Base-by-base conservation (phyloP, 1,140 invertebrate genomes). In the Drosophila santomea region DNA sequence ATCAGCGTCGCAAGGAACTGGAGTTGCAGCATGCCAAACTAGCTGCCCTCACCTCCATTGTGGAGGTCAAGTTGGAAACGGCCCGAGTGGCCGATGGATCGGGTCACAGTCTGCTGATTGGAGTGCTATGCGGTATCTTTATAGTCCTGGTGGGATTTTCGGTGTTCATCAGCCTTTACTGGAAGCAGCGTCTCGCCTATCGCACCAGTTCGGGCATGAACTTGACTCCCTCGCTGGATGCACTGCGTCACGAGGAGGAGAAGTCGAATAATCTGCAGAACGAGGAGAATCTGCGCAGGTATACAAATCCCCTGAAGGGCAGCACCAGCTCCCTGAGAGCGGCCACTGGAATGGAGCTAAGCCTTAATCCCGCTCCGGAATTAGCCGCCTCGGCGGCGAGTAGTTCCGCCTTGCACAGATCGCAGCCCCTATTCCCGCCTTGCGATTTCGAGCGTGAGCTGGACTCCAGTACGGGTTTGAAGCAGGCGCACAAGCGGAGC, bases 261-360 rank as follows among this genome's bases (percentile, higher is more conserved):
- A 97, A 97, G 84, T 96, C 96, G 0, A 97, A 97, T 83, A 98
- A 98, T 91, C 93, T 97, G 44, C 97, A 97, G 90, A 97, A 97
- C 91, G 97, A 98, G 89, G 97, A 98, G 92, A 97, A 98, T 81
- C 93, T 97, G 23, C 94, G 97, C 39, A 92, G 95, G 94, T 93
- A 94, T 77, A 93, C 94, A 36, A 94, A 94, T 91, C 94, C 94
- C 0, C 60, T 93, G 0, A 93, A 93, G 45, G 92, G 93, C 59
- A 93, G 92, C 62, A 89, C 90, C 7, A 92, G 78, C 20, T 93
- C 92, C 1, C 60, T 93, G 38, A 74, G 92, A 6, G 84, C 92
- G 10, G 85, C 82, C 52, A 88, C 85, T 35, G 92, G 88, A 60
- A 93, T 91, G 90, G 92, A 90, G 45, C 74, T 89, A 91, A 95